Percentiles rank a stretch among this genome's conserved stretches.
These are phyloP conservation scores for Aphaenogaster rudis DNA, from an alignment of 1,140 invertebrate species.

Conservation along the genomic window DNA sequence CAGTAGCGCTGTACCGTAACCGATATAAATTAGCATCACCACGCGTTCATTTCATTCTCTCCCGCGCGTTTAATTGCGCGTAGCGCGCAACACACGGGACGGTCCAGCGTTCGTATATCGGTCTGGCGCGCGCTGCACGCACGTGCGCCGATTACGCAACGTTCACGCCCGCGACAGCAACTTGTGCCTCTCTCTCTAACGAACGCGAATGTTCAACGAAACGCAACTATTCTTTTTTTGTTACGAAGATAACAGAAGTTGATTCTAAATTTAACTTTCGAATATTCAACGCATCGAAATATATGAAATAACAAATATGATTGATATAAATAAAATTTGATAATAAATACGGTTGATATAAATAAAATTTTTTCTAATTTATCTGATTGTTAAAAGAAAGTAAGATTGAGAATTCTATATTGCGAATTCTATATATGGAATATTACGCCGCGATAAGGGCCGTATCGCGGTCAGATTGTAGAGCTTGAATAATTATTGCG, in stretches of 20 bases:
- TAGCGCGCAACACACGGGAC: slow-evolving; percentile 21
- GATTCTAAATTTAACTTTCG: neutral
- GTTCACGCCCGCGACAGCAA: slow-evolving; percentile 47
- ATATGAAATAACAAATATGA: neutral
- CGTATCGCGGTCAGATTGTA: neutral
- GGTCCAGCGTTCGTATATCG: slow-evolving; percentile 31
- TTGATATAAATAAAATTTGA: neutral
- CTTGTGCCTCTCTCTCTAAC: slow-evolving; percentile 30
- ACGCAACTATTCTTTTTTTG: neutral
- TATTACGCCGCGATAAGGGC: neutral
- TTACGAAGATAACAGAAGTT: neutral
- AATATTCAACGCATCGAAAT: neutral
- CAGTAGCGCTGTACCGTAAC: slow-evolving; percentile 42
- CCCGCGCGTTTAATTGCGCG: slow-evolving; percentile 43
- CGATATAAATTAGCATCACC: slow-evolving; percentile 49
- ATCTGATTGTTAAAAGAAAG: neutral
- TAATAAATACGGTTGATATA: neutral
- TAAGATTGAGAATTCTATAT: neutral
- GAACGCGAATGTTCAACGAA: slow-evolving; percentile 1
- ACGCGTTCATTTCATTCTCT: slow-evolving; percentile 43
- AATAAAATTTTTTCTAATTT: neutral
- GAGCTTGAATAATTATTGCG: neutral
- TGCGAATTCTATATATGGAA: neutral
- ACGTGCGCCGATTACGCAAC: slow-evolving; percentile 56
- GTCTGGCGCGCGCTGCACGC: slow-evolving; percentile 26